Percentiles rank a stretch among this genome's conserved stretches.
Conservation (phyloP, 2,797 vertebrate genomes). For the Pseudochirops cupreus region DNA sequence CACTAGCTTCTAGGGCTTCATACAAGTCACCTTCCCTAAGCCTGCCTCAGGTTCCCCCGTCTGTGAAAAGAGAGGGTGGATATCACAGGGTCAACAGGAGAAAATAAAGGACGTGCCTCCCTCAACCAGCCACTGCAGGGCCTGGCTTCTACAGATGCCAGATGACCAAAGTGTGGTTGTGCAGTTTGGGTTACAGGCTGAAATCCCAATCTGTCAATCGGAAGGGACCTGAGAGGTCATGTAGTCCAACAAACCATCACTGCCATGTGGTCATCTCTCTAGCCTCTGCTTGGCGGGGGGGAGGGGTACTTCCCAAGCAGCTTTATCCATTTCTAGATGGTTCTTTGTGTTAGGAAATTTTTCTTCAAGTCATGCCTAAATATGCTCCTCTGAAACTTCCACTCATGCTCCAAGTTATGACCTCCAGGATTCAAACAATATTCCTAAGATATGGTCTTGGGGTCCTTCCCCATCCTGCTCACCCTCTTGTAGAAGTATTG, state of each 20-base stretch:
- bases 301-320: background rate
- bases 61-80: background rate
- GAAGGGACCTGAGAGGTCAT: background rate
- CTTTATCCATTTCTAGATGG: background rate
- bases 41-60: background rate
- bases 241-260: background rate
- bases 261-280: background rate
- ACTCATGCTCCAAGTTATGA: background rate
- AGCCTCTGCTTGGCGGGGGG: background rate
- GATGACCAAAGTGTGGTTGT: background rate
- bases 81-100: background rate
- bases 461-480: background rate
- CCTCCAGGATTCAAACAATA: background rate
- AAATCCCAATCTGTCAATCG: background rate
- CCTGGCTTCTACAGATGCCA: background rate
- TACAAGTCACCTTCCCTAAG: background rate
- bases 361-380: background rate
- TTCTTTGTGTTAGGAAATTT: background rate
- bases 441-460: background rate
- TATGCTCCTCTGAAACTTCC: background rate
- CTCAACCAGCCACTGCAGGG: background rate
- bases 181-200: background rate
- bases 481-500: background rate
- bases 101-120: background rate
- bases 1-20: background rate